Base-by-base conservation (phyloP, 2,113 vertebrate species). In the Aegithalos caudatus region DNA sequence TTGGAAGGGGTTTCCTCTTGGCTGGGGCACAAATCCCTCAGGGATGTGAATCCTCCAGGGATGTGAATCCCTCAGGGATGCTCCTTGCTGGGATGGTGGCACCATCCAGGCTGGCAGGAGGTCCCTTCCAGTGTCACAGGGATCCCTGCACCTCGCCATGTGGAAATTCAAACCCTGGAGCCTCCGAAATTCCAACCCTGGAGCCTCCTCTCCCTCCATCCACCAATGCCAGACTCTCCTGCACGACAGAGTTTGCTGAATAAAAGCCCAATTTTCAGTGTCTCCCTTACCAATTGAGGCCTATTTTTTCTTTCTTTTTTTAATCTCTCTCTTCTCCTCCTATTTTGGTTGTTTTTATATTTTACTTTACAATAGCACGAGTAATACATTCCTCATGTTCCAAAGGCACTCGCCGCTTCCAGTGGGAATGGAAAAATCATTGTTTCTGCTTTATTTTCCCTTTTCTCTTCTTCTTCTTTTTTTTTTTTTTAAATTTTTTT, bases 331-430 rank as follows among this genome's bases (percentile, higher is more conserved):
- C 94, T 94, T 89, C 83, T 88, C 92, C 81, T 94, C 86, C 91
- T 90, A 89, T 91, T 92, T 89, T 85, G 93, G 86, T 87, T 95
- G 92, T 7, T 87, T 92, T 96, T 91, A 87, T 74, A 72, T 82
- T 95, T 95, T 53, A 69, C 91, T 88, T 79, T 94, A 95, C 95
- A 95, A 95, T 92, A 91, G 90, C 81, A 28, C 4, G 8, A 73
- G 66, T 96, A 96, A 96, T 95, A 6, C 3, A 1, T 95, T 96
- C 95, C 94, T 94, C 91, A 92, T 95, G 96, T 91, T 82, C 93
- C 81, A 37, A 76, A 81, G 2, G 12, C 57, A 0, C 86, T 95
- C 16, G 2, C 45, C n/a, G 79, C 95, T 92, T 94, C 89, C 93
- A 94, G 44, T 42, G 89, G 80, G 83, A 87, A 95, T 91, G 95